Percentiles rank a stretch among this genome's conserved stretches.
These are phyloP conservation scores for Synanthedon andrenaeformis DNA, from an alignment of 2,888 invertebrate species.

Conservation along the genomic window DNA sequence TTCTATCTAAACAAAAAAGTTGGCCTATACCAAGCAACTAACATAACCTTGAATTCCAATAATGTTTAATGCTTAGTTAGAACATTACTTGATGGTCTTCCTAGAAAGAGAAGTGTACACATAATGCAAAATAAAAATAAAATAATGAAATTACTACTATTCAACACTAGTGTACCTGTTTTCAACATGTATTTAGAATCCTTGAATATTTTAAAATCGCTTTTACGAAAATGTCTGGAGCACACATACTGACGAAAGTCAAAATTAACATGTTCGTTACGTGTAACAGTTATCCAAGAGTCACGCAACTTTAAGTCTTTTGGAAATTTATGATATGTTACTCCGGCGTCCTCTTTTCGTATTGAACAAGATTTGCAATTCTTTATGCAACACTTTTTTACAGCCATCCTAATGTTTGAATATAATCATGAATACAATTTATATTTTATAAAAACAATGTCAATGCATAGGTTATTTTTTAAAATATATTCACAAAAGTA, in stretches of 20 bases:
- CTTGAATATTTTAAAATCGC: constrained; percentile 78
- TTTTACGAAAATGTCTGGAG: constrained; percentile 79
- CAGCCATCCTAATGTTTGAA: constrained; percentile 58
- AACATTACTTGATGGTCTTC: too few relatives aligned
- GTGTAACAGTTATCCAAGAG: constrained; percentile 76
- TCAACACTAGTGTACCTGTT: constrained; percentile 44
- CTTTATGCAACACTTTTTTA: constrained; percentile 73
- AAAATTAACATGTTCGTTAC: constrained; percentile 61
- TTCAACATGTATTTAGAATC: constrained; percentile 78
- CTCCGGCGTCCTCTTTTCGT: constrained; percentile 74
- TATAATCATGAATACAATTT: background rate
- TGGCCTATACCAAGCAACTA: too few relatives aligned
- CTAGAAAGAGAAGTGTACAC: too few relatives aligned
- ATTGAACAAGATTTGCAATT: constrained; percentile 73
- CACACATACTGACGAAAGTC: constrained; percentile 75
- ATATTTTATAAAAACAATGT: too few relatives aligned
- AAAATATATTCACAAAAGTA: too few relatives aligned
- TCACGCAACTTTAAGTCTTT: constrained; percentile 70
- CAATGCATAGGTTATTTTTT: too few relatives aligned
- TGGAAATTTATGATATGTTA: constrained; percentile 82
- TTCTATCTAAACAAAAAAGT: too few relatives aligned
- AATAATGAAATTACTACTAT: background rate
- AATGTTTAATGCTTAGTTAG: too few relatives aligned
- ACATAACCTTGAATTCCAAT: too few relatives aligned
- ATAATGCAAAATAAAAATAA: too few relatives aligned